Conservation (phyloP, 2,797 vertebrate species). For the Chaunax sp. region DNA sequence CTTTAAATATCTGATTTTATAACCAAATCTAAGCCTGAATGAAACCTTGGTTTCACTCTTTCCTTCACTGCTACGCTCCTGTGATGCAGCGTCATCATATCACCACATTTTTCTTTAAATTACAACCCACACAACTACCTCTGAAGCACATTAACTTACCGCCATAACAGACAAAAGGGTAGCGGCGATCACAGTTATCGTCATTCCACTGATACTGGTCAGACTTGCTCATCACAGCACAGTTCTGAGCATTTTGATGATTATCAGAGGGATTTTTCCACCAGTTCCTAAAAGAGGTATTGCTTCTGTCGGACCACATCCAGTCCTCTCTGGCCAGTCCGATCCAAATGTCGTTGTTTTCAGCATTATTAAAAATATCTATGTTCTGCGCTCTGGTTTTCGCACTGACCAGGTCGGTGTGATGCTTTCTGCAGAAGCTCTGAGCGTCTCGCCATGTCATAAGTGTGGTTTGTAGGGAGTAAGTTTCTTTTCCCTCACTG, state of each 20-base stretch:
- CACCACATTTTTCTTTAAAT: no score
- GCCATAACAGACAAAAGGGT: neutral
- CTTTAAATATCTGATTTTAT: no score
- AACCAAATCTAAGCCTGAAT: no score
- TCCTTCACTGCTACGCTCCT: no score
- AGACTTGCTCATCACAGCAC: neutral
- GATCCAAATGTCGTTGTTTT: neutral
- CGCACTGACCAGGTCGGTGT: neutral
- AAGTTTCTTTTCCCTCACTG: rapidly evolving
- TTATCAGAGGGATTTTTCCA: rapidly evolving
- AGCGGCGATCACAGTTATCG: neutral
- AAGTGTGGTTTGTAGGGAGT: neutral
- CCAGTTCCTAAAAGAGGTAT: neutral
- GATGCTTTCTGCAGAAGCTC: neutral
- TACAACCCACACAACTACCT: no score
- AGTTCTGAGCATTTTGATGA: neutral
- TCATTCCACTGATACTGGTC: neutral
- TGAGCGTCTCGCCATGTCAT: neutral
- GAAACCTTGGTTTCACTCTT: no score
- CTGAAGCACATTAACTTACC: neutral
- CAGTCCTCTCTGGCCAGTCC: neutral
- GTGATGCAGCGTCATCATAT: no score
- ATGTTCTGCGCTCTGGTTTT: rapidly evolving
- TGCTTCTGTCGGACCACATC: neutral
- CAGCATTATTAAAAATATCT: no score